Evolutionary conservation across 2,797 vertebrate genomes (phyloP), one percentile per base, ranked within the genome.

Genomic region (Knipowitschia caucasica): DNA sequence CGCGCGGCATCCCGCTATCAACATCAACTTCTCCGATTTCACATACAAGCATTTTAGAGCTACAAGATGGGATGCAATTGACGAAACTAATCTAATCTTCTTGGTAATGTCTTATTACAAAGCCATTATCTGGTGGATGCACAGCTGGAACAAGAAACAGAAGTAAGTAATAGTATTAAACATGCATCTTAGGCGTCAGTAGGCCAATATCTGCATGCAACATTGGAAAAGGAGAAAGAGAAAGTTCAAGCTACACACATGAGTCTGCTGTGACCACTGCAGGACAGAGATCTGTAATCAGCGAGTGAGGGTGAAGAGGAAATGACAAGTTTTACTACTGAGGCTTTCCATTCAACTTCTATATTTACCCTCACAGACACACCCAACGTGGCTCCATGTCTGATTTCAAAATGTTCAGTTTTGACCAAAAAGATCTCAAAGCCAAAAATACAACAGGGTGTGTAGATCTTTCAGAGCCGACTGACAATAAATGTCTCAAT

Each of bases 1-100:
- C 53, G 86, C 78, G 74, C 77, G 75, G 85, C 72, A 75, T 88
- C 82, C 84, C 71, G 75, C 69, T 73, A 76, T 78, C 83, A 82
- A 67, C 77, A 71, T 54, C 49, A 55, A 67, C 73, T 71, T 82
- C 84, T 85, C 78, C 62, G 62, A 70, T 86, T 84, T 77, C 83
- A 75, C 49, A 79, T 71, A 65, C 80, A 64, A 77, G 73, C 68
- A 39, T 75, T 81, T 81, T 70, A 58, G 56, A 67, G 56, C 53
- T 26, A 45, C 25, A 9, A 12, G 34, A 38, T 59, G 52, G 53
- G 61, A 62, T 51, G 29, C 53, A 73, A 45, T 47, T 30, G 39
- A 71, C 42, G 63, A 74, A 72, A 66, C 49, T 57, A 75, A 80
- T 82, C 66, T 42, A 64, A 65, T 64, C 6, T 40, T 66, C 40